Conservation (phyloP, 1,140 invertebrate genomes). For the Tetranychus urticae region DNA sequence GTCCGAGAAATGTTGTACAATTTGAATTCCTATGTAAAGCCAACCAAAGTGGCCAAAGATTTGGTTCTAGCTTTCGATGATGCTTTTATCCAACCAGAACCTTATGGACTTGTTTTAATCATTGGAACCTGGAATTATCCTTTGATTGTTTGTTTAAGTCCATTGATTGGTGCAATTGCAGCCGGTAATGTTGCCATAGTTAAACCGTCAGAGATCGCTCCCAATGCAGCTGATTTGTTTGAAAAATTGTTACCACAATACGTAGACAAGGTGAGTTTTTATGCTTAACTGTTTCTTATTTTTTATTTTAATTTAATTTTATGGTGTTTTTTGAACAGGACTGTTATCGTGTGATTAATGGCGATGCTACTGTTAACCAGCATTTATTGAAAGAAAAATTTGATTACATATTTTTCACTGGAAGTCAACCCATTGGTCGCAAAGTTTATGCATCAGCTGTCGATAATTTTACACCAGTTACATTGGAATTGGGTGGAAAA, state of each 20-base stretch:
- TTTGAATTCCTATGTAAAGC: constrained; percentile 22
- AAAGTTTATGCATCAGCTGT: constrained; percentile 28
- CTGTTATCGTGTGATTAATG: constrained; percentile 29
- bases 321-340: constrained; percentile 10
- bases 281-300: not conserved
- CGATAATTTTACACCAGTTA: constrained; percentile 30
- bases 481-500: constrained; percentile 33
- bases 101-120: constrained; percentile 28
- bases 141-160: constrained; percentile 24
- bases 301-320: not conserved
- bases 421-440: constrained; percentile 22
- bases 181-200: constrained; percentile 31
- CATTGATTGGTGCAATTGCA: constrained; percentile 27
- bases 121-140: constrained; percentile 36
- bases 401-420: constrained; percentile 34
- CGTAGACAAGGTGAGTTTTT: constrained; percentile 19
- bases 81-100: constrained; percentile 26
- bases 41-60: constrained; percentile 19
- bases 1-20: constrained; percentile 18
- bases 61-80: constrained; percentile 26
- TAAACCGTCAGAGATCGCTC: constrained; percentile 31
- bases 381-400: constrained; percentile 54
- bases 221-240: constrained; percentile 20
- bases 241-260: constrained; percentile 26
- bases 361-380: constrained; percentile 54